Evolutionary conservation across 2,797 vertebrate genomes (phyloP).

Genomic region (Luscinia megarhynchos): DNA sequence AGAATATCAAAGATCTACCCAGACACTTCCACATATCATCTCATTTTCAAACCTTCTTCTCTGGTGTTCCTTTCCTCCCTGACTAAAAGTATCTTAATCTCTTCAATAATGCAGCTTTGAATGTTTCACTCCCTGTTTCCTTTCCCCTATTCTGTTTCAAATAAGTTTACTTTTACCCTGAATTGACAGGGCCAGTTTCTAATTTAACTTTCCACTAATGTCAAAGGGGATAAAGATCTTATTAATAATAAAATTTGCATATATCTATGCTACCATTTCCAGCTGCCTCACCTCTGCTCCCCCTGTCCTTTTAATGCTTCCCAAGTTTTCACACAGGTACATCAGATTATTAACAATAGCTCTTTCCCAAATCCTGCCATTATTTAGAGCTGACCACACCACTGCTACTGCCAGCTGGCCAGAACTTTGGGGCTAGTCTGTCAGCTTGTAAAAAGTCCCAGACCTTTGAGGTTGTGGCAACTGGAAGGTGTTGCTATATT

Average conservation of each 20-base stretch:
- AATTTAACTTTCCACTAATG: background rate
- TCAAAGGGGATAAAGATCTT: background rate
- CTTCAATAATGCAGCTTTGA: background rate
- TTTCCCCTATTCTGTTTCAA: background rate
- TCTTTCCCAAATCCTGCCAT: background rate
- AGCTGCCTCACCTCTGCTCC: rapidly evolving
- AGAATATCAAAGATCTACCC: background rate
- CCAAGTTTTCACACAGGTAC: background rate
- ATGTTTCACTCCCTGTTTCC: background rate
- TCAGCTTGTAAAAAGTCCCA: background rate
- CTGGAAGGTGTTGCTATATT: background rate
- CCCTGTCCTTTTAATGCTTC: background rate
- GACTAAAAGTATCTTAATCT: background rate
- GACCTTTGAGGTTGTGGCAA: background rate
- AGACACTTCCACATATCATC: background rate
- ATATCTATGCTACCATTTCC: background rate
- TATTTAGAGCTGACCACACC: background rate
- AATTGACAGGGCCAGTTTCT: background rate
- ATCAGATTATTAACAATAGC: background rate
- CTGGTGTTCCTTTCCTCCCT: background rate
- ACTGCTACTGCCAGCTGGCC: background rate
- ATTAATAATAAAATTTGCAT: background rate
- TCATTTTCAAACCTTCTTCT: background rate
- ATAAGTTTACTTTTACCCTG: background rate
- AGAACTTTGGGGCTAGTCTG: background rate